A percentile compares a stretch with the other conserved stretches of the same genome.
phyloP scores from a whole-genome alignment of 2,113 vertebrate genomes.

The Malurus melanocephalus region DNA sequence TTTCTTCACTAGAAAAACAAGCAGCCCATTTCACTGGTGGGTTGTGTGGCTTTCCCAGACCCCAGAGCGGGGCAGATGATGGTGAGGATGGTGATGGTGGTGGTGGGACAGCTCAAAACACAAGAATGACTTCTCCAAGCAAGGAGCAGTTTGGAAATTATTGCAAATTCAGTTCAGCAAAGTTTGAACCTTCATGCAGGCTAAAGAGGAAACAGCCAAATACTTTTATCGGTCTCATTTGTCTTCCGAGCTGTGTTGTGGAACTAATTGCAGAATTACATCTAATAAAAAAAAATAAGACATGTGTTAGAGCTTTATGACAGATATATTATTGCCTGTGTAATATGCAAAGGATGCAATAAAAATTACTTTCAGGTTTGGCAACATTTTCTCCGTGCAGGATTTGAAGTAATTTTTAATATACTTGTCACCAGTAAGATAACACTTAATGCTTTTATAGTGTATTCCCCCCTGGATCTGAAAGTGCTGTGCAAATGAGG shows the following conservation, averaged over 20 bases:
- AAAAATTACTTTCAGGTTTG: conserved; percentile 1
- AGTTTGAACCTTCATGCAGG: background rate
- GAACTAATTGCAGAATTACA: conserved; percentile 40
- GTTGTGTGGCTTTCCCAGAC: background rate
- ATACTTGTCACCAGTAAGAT: background rate
- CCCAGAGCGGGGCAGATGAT: background rate
- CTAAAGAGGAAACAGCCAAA: background rate
- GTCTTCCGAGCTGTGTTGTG: background rate
- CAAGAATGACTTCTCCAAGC: background rate
- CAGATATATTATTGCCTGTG: background rate
- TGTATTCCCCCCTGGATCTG: background rate
- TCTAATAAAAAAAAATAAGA: background rate
- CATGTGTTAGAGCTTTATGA: background rate
- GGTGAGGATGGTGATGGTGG: rapidly evolving
- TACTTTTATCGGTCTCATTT: background rate
- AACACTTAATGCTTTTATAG: background rate
- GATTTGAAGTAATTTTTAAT: conserved; percentile 11
- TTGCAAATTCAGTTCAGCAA: background rate
- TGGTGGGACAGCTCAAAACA: background rate
- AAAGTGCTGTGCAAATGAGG: background rate
- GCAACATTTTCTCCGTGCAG: background rate
- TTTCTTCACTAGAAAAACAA: conserved; percentile 11
- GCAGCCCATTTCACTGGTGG: background rate
- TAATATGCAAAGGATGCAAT: background rate
- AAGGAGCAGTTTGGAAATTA: background rate